Evolutionary conservation across 1,140 invertebrate genomes (phyloP).

Genomic region (Phenacoccus solenopsis): DNA sequence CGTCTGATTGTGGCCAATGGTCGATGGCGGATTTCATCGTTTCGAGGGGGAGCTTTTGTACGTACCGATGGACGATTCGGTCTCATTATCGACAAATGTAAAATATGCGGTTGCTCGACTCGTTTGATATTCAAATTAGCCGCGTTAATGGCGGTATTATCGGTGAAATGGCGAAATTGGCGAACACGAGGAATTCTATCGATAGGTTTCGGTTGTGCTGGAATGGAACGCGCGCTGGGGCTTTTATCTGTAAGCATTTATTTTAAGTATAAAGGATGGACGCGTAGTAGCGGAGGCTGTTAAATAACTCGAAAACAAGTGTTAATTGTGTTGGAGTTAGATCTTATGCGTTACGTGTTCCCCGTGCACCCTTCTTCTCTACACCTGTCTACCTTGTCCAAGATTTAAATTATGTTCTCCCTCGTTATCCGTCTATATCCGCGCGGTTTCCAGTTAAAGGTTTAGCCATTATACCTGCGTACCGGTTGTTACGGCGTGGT

Average conservation of each 20-base stretch:
- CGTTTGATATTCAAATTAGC: not conserved
- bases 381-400: conserved; percentile 12
- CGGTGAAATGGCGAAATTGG: too few species aligned
- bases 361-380: not conserved
- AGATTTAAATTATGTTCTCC: conserved; percentile 17
- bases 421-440: conserved; percentile 8
- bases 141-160: not conserved
- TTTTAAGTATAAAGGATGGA: too few species aligned
- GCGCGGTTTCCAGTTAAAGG: conserved; percentile 15
- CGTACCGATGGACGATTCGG: too few species aligned
- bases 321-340: conserved; percentile 17
- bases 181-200: too few species aligned
- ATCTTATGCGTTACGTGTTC: not conserved
- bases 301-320: conserved; percentile 18
- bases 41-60: too few species aligned
- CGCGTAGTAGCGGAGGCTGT: conserved; percentile 11
- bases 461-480: conserved; percentile 10
- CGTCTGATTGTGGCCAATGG: too few species aligned
- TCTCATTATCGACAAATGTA: too few species aligned
- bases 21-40: too few species aligned
- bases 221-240: too few species aligned
- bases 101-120: not conserved
- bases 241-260: too few species aligned
- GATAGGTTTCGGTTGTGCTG: too few species aligned
- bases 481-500: not conserved